A percentile compares a stretch with the other conserved stretches of the same genome.
phyloP scores from a whole-genome alignment of 2,888 invertebrate genomes.

The Pterostichus niger region DNA sequence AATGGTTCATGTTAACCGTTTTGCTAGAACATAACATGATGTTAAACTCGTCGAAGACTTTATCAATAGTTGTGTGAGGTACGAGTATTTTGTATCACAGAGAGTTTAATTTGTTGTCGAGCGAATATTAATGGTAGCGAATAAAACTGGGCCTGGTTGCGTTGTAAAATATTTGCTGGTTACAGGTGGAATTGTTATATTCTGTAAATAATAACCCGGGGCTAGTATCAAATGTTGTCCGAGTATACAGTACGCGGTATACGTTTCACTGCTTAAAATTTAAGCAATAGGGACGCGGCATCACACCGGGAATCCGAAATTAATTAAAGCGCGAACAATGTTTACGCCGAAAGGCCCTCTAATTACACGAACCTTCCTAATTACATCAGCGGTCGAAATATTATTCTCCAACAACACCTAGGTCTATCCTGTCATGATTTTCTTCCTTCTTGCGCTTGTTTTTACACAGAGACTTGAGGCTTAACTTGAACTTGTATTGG shows the following conservation, averaged over 20 bases:
- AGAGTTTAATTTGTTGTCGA: constrained; percentile 3
- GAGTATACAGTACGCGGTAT: neutral
- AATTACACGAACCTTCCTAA: constrained; percentile 45
- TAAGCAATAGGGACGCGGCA: constrained; percentile 9
- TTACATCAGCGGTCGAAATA: constrained; percentile 55
- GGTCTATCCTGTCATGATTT: too few species aligned
- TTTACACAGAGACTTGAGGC: too few species aligned
- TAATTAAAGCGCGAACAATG: constrained; percentile 45
- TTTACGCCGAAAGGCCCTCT: constrained; percentile 45
- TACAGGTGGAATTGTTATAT: constrained; percentile 1
- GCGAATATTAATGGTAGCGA: neutral
- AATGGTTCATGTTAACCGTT: too few species aligned
- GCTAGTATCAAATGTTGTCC: constrained; percentile 9
- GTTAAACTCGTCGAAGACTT: neutral
- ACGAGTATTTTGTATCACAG: neutral
- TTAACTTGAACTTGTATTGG: too few species aligned
- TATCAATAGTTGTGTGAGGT: neutral
- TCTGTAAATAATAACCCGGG: constrained; percentile 22
- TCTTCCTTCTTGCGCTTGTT: too few species aligned
- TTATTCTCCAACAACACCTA: constrained; percentile 33
- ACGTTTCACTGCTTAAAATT: constrained; percentile 22
- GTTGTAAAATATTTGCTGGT: constrained; percentile 34
- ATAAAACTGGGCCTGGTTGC: too few species aligned
- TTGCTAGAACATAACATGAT: too few species aligned
- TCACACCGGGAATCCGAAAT: constrained; percentile 37